These are phyloP conservation scores for Sebastes itinus DNA, from an alignment of 2,797 vertebrate species.

Conservation along the genomic window DNA sequence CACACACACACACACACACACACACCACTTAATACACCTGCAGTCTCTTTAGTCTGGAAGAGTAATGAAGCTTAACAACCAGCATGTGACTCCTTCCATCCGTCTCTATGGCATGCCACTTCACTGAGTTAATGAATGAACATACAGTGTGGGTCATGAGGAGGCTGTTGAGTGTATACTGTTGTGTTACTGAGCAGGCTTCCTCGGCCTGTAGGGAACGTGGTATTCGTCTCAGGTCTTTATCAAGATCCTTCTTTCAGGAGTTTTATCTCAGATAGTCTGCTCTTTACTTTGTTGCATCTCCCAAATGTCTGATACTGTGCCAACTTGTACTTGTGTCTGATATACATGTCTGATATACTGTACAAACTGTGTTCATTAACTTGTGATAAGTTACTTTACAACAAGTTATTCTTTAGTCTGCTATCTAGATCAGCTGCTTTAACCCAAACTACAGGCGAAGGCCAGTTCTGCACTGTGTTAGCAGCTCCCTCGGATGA, in stretches of 20 bases:
- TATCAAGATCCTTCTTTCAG: conserved; percentile 26
- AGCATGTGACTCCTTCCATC: conserved; percentile 8
- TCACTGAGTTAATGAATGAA: conserved; percentile 28
- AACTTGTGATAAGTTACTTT: conserved; percentile 18
- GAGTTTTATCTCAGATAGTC: conserved; percentile 47
- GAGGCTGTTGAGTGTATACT: not conserved
- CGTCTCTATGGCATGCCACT: not conserved
- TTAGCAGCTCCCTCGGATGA: conserved; percentile 4
- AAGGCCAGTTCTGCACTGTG: conserved; percentile 12
- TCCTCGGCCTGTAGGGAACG: not conserved
- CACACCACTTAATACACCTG: not conserved
- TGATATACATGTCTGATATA: conserved; percentile 7
- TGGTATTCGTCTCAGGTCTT: not conserved
- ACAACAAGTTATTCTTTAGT: not conserved
- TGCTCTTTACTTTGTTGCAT: conserved; percentile 56
- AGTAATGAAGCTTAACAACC: not conserved
- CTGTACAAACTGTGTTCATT: not conserved
- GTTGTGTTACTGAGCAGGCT: not conserved
- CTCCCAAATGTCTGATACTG: conserved; percentile 34
- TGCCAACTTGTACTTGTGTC: not conserved
- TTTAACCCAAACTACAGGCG: not conserved
- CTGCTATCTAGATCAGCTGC: conserved; percentile 1
- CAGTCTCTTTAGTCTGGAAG: not conserved
- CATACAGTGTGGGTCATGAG: not conserved
- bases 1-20: not conserved